Base-by-base conservation (phyloP, 2,888 invertebrate genomes). In the Pterostichus madidus region DNA sequence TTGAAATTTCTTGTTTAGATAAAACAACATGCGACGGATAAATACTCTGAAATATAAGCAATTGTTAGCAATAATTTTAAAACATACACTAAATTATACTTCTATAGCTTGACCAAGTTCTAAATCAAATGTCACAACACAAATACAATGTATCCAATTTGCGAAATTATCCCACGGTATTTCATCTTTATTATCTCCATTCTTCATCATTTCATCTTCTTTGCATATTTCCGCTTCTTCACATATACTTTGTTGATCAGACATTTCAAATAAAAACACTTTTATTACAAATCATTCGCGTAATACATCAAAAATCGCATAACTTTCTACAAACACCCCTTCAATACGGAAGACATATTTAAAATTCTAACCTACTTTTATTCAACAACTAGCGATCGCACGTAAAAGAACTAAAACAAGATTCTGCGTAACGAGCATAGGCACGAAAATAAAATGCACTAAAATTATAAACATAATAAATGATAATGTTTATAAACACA, bases 91-190 rank as follows among this genome's bases (percentile, higher is more conserved):
- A 75, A 80, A 39, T 44, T 83, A 87, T 89, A 96, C 96, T 93
- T 99, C 99, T 91, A 99, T 94, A n/a, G 98, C 97, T 91, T 99
- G 99, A 13, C 99, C 99, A 83, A 99, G 92, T 91, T 99, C 99
- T 87, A 99, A 92, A 92, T 99, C 99, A 91, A 99, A 99, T 8
- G 99, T 99, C 75, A 99, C 99, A 84, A 99, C 96, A 90, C 99
- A 99, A 86, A 99, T 95, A 88, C 98, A 99, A 89, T 99, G 97
- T 85, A 99, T 92, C 99, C 99, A 99, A 90, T 98, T 96, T 82
- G 95, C 94, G 90, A 97, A 95, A 87, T 93, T 92, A 56, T 81
- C 81, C 81, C 73, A 81, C 15, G 52, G 53, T 53, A 73, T 53
- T 71, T 84, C 84, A 44, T 85, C 83, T 68, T 82, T 64, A 53